A percentile compares a stretch with the other conserved stretches of the same genome.
Evolutionary conservation across 2,113 vertebrate species (phyloP).

Genomic region (Toxotes chatareus): DNA sequence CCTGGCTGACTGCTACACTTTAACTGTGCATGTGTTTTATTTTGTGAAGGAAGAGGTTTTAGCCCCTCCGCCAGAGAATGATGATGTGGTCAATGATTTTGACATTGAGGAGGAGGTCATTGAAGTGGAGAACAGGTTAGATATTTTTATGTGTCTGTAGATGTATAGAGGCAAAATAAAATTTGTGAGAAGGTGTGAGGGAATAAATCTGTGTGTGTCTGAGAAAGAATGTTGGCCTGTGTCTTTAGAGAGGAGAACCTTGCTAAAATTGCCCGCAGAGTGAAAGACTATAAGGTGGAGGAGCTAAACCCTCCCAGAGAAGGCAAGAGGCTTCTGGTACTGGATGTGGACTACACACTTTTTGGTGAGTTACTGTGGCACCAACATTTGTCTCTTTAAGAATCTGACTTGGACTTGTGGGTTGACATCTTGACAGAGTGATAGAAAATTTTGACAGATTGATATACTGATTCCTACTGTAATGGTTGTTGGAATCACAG

Average conservation of each 20-base stretch:
- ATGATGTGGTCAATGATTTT: conserved; percentile 98
- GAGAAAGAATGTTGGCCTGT: conserved; percentile 16
- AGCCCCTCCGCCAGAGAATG: conserved; percentile 97
- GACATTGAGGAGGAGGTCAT: conserved; percentile 99
- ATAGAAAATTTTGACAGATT: background rate
- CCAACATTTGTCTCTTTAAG: background rate
- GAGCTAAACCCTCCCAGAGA: conserved; percentile 94
- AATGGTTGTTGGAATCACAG: background rate
- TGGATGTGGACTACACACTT: conserved; percentile 98
- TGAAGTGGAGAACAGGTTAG: conserved; percentile 97
- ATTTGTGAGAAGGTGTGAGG: background rate
- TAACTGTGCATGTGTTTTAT: conserved; percentile 21
- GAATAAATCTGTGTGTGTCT: background rate
- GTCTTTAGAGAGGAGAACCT: conserved; percentile 94
- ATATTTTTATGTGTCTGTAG: background rate
- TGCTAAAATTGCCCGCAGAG: conserved; percentile 95
- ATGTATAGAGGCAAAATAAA: background rate
- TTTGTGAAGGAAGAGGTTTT: conserved; percentile 94
- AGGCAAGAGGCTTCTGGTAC: conserved; percentile 95
- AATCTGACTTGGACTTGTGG: background rate
- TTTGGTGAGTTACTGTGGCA: conserved; percentile 89
- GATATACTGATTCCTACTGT: background rate
- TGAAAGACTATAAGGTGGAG: conserved; percentile 98
- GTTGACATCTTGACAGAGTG: background rate
- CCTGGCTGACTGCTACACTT: background rate